Evolutionary conservation across 2,888 invertebrate genomes (phyloP), one percentile per base, ranked within the genome.

Genomic region (Ellobium chinense): DNA sequence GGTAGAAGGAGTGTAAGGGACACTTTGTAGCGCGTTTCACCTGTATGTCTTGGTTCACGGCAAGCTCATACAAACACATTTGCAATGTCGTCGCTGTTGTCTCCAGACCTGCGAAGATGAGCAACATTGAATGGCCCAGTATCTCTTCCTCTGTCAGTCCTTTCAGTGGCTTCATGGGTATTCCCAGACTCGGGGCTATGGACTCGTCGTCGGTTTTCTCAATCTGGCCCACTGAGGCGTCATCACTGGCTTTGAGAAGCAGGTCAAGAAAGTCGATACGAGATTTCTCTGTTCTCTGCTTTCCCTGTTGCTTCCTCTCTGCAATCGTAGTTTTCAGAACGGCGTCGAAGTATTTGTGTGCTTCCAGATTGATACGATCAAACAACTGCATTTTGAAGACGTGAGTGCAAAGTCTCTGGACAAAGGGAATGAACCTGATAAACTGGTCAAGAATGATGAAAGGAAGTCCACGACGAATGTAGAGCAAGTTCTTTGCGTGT

Each of bases 101-200:
- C 54, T 78, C 78, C 58, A 63, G 58, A 1, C 70, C 78, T 5
- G 78, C 78, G 39, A 78, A 65, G 18, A 78, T 78, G 4, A 72
- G 29, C 62, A 78, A n/a, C 62, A 78, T 62, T 1, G 77, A 77
- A 3, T 69, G 68, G 5, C 60, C 77, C 24, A 69, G 31, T 21
- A 77, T 60, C 29, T 77, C 77, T 5, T 77, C 69, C 24, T 69
- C 68, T 4, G 37, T 69, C 21, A 77, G 37, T 4, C 31, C 68
- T 24, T 21, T 12, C 27, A 36, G 12, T 1, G 21, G 1, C 14
- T 37, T n/a, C 5, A 24, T n/a, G 7, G 46, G 46, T 12, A 7
- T 7, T 31, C n/a, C 31, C 14, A 9, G 18, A 3, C 12, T 7
- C 14, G 21, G 0, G 14, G 27, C 60, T 0, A 14, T 21, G 18